Conservation (phyloP, 37 sponge, comb jelly and placozoan genomes). For the Axinella damicornis region DNA sequence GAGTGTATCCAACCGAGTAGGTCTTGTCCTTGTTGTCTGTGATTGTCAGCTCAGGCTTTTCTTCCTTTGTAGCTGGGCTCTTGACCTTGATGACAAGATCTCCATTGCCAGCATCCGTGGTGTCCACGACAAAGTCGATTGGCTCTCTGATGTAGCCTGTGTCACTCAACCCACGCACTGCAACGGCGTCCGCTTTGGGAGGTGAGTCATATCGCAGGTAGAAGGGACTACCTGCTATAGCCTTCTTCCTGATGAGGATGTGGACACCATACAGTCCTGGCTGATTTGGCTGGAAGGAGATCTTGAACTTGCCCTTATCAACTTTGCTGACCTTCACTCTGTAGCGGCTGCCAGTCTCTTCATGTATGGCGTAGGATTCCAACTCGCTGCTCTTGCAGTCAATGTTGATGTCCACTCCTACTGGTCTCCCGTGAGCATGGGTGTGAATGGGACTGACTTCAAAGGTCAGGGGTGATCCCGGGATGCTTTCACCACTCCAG, state of each 20-base stretch:
- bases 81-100: slow-evolving; percentile 47
- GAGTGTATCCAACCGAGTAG: slow-evolving; percentile 35
- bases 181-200: slow-evolving; percentile 16
- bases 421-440: slow-evolving; percentile 33
- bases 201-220: slow-evolving; percentile 1
- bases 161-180: slow-evolving; percentile 23
- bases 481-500: slow-evolving; percentile 66
- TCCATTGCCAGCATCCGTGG: slow-evolving; percentile 50
- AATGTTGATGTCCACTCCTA: slow-evolving; percentile 32
- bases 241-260: slow-evolving; percentile 6
- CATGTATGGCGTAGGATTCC: slow-evolving; percentile 39
- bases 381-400: slow-evolving; percentile 59
- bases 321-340: slow-evolving; percentile 67
- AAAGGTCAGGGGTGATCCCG: slow-evolving; percentile 65
- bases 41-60: slow-evolving; percentile 25
- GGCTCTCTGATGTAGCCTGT: slow-evolving; percentile 27
- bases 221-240: slow-evolving; percentile 64
- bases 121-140: slow-evolving; percentile 51
- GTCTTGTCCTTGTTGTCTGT: slow-evolving; percentile 49
- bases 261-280: slow-evolving; percentile 64
- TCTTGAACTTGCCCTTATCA: slow-evolving; percentile 14
- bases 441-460: slow-evolving; percentile 25
- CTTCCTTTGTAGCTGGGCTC: slow-evolving; percentile 9
- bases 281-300: slow-evolving; percentile 47
- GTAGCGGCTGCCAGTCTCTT: slow-evolving; percentile 29